Evolutionary conservation across 1,140 invertebrate species (phyloP).

Genomic region (Drosophila ananassae): DNA sequence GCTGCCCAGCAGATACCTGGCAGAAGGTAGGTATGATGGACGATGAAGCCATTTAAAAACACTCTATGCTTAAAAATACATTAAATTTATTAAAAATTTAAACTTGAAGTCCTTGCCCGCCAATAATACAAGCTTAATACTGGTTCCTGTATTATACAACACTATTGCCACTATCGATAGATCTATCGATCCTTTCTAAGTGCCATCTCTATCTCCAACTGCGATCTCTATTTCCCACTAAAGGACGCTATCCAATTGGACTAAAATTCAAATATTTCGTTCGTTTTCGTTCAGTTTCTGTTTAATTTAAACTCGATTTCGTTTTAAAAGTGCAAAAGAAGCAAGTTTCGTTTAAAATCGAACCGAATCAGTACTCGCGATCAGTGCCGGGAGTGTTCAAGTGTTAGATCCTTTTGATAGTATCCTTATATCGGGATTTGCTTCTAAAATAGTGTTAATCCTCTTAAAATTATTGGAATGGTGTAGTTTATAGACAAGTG

Average conservation of each 20-base stretch:
- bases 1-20: constrained; percentile 20
- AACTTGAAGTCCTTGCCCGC: too few species aligned
- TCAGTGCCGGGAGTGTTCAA: background rate
- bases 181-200: background rate
- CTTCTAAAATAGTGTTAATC: background rate
- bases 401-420: background rate
- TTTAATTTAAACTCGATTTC: background rate
- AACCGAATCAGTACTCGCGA: background rate
- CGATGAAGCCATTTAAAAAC: background rate
- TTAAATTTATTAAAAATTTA: too few species aligned
- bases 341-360: background rate
- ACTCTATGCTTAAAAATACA: too few species aligned
- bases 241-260: background rate
- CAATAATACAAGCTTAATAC: background rate
- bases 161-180: background rate
- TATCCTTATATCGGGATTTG: background rate
- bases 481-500: background rate
- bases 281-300: background rate
- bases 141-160: background rate
- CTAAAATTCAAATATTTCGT: background rate
- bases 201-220: background rate
- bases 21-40: background rate
- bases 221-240: background rate
- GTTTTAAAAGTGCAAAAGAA: too few species aligned
- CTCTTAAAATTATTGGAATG: background rate